Conservation (phyloP, 2,888 invertebrate genomes). For the Melieria crassipennis region DNA sequence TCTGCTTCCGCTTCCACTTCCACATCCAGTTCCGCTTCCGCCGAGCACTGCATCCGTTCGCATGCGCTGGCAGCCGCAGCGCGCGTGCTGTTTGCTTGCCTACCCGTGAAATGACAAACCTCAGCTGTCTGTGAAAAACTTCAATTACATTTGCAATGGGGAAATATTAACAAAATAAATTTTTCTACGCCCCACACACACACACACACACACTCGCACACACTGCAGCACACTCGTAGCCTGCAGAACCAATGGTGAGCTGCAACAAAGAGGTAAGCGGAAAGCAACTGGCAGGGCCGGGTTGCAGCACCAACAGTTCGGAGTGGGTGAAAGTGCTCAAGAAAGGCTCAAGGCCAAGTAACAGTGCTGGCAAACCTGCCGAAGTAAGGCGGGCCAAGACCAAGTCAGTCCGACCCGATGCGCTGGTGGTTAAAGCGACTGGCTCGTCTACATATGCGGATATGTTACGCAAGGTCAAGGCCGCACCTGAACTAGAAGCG, state of each 20-base stretch:
- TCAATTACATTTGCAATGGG: constrained; percentile 44
- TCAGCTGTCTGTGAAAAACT: constrained; percentile 52
- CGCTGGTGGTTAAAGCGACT: background rate
- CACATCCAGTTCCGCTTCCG: background rate
- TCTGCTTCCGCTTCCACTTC: background rate
- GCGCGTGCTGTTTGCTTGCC: background rate
- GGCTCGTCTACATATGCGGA: too few relatives aligned
- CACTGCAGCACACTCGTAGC: too few relatives aligned
- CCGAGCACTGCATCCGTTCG: background rate
- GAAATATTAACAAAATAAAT: constrained; percentile 46
- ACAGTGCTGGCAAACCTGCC: too few relatives aligned
- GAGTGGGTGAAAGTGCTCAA: background rate
- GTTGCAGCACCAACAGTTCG: too few relatives aligned
- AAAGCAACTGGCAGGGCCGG: too few relatives aligned
- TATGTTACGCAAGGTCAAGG: too few relatives aligned
- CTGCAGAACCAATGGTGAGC: too few relatives aligned
- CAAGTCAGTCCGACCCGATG: background rate
- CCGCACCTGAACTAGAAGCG: too few relatives aligned
- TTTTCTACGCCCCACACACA: constrained; percentile 42
- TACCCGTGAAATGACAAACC: constrained; percentile 47
- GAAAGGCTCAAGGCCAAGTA: too few relatives aligned
- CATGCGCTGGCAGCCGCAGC: constrained; percentile 23
- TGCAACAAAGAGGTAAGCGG: too few relatives aligned
- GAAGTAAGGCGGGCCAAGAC: too few relatives aligned
- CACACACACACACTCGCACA: constrained; percentile 22